Evolutionary conservation across 1,140 invertebrate genomes (phyloP).

Genomic region (Zophobas atratus): DNA sequence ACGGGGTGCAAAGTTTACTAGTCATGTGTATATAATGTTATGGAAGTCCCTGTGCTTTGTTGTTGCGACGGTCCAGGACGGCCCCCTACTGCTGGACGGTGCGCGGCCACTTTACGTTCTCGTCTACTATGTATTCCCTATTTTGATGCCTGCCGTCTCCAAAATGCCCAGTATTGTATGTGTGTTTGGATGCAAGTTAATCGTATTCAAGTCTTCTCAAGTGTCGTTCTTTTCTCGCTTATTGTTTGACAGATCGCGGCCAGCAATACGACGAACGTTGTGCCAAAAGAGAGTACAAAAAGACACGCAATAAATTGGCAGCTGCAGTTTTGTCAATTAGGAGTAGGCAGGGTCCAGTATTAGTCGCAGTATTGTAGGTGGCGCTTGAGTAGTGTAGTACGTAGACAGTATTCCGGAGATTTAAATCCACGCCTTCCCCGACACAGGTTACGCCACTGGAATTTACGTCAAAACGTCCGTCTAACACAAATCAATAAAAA

Average conservation of each 20-base stretch:
- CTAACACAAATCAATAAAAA: too few species aligned
- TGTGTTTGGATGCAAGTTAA: slow-evolving; percentile 27
- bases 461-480: too few species aligned
- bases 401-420: too few species aligned
- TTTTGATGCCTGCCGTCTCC: not conserved
- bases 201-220: slow-evolving; percentile 19
- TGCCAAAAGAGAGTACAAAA: slow-evolving; percentile 37
- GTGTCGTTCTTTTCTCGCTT: slow-evolving; percentile 7
- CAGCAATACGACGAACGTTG: slow-evolving; percentile 34
- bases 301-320: slow-evolving; percentile 17
- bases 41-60: slow-evolving; percentile 47
- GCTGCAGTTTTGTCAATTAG: slow-evolving; percentile 35
- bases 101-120: slow-evolving; percentile 8
- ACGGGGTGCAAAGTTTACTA: slow-evolving; percentile 51
- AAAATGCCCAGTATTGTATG: slow-evolving; percentile 7
- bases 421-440: too few species aligned
- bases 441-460: too few species aligned
- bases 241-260: not conserved
- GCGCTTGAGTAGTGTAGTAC: too few species aligned
- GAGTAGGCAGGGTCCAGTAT: not conserved
- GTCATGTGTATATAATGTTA: slow-evolving; percentile 54
- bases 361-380: not conserved
- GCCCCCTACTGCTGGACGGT: slow-evolving; percentile 29
- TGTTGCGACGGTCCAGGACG: slow-evolving; percentile 39
- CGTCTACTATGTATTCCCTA: not conserved